Evolutionary conservation across 2,888 invertebrate species (phyloP).

Genomic region (Trachelus stipa): DNA sequence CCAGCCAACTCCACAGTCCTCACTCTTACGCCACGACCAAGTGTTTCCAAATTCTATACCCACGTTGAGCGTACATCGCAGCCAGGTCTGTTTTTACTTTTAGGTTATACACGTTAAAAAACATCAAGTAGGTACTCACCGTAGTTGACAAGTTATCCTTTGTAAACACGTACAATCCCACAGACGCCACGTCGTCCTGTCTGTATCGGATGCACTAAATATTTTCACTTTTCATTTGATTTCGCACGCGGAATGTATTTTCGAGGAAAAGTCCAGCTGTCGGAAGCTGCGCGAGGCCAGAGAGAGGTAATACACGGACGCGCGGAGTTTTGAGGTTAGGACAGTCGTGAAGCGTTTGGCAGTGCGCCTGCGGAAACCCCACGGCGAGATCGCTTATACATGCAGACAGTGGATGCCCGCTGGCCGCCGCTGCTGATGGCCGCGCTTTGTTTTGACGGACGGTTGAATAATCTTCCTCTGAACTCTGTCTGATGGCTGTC

Average conservation of each 20-base stretch:
- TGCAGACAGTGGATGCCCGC: slow-evolving; percentile 45
- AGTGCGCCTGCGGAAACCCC: slow-evolving; percentile 44
- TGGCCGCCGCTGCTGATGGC: slow-evolving; percentile 51
- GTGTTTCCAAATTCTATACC: slow-evolving; percentile 16
- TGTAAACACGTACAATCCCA: too few species aligned
- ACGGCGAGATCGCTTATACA: slow-evolving; percentile 48
- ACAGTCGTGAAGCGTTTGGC: slow-evolving; percentile 34
- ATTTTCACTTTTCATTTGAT: too few species aligned
- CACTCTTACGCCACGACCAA: slow-evolving; percentile 1
- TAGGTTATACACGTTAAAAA: not conserved
- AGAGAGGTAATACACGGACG: too few species aligned
- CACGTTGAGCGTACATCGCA: not conserved
- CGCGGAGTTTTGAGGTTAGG: too few species aligned
- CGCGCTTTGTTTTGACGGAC: slow-evolving; percentile 59
- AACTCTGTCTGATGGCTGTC: slow-evolving; percentile 42
- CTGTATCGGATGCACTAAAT: too few species aligned
- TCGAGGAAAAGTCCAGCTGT: too few species aligned
- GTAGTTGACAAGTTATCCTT: too few species aligned
- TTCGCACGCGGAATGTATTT: too few species aligned
- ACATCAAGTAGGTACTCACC: too few species aligned
- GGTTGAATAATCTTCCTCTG: slow-evolving; percentile 56
- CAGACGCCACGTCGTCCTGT: too few species aligned
- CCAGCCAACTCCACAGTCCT: not conserved
- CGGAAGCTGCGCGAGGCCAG: too few species aligned
- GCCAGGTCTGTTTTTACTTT: not conserved